Evolutionary conservation across 2,888 invertebrate genomes (phyloP).

Genomic region (Bursaphelenchus okinawaensis): DNA sequence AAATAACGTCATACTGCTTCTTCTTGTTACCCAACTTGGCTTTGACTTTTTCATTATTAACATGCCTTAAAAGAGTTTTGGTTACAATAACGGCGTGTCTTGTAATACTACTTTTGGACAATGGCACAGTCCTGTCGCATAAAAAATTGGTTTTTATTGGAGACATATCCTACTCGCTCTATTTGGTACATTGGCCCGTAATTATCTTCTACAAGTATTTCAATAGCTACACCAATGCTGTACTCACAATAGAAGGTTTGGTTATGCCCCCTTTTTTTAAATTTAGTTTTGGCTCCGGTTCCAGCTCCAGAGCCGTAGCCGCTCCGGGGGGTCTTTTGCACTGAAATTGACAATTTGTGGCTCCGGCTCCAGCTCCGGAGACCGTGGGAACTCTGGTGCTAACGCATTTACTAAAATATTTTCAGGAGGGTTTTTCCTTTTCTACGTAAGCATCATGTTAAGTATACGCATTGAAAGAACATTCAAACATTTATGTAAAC

Average conservation of each 20-base stretch:
- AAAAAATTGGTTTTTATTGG: background rate
- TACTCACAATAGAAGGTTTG: background rate
- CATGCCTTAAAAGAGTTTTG: background rate
- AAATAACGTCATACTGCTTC: too few species aligned
- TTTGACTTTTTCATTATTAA: background rate
- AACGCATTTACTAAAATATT: too few species aligned
- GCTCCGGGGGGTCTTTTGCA: too few species aligned
- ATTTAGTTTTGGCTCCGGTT: too few species aligned
- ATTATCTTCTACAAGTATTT: background rate
- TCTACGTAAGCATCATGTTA: too few species aligned
- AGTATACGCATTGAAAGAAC: too few species aligned
- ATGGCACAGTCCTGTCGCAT: background rate
- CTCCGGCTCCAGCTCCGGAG: too few species aligned
- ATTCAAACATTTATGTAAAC: too few species aligned
- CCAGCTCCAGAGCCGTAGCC: too few species aligned
- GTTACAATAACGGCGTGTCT: background rate
- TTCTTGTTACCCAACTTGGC: background rate
- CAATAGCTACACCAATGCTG: background rate
- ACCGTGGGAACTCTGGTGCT: too few species aligned
- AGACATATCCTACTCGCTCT: background rate
- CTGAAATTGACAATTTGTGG: too few species aligned
- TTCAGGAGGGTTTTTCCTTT: too few species aligned
- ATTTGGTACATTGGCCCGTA: background rate
- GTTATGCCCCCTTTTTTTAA: background rate
- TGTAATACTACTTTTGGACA: background rate